Evolutionary conservation across 2,113 vertebrate species (phyloP).

Genomic region (Sylvilagus bachmani): DNA sequence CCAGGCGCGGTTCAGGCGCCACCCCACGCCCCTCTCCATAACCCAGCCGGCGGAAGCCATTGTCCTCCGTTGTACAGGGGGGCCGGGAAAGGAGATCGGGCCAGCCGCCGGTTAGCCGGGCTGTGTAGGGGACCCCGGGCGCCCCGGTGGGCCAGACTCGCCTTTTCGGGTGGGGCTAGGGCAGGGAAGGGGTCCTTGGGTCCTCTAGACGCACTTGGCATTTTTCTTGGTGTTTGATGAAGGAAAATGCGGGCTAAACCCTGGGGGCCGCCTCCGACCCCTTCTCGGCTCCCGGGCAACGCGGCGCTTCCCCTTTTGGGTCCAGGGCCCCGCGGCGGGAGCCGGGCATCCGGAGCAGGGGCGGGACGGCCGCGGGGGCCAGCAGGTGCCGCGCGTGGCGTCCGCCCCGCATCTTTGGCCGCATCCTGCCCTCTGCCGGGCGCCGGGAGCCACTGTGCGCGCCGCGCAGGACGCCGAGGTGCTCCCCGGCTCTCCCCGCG

Average conservation of each 20-base stretch:
- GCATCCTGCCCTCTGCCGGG: constrained; percentile 77
- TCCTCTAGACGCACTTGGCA: not conserved
- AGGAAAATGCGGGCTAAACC: not conserved
- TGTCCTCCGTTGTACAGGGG: not conserved
- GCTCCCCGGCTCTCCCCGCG: not conserved
- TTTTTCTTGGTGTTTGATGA: not conserved
- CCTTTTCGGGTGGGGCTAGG: too few relatives aligned
- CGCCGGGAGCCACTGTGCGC: not conserved
- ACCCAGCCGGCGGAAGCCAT: not conserved
- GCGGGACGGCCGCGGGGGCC: not conserved
- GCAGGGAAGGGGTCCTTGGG: too few relatives aligned
- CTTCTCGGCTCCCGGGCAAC: not conserved
- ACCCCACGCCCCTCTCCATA: too few relatives aligned
- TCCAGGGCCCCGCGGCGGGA: not conserved
- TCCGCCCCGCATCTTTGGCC: not conserved
- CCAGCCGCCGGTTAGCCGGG: not conserved
- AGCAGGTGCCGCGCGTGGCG: rapidly evolving
- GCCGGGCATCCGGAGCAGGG: not conserved
- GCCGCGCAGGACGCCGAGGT: not conserved
- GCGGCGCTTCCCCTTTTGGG: not conserved
- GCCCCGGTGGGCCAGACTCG: rapidly evolving
- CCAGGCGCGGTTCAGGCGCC: rapidly evolving
- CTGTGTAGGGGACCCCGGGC: not conserved
- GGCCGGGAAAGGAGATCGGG: not conserved
- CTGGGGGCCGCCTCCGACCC: not conserved